Conservation (phyloP, 2,888 invertebrate genomes). For the Theristus sp. region DNA sequence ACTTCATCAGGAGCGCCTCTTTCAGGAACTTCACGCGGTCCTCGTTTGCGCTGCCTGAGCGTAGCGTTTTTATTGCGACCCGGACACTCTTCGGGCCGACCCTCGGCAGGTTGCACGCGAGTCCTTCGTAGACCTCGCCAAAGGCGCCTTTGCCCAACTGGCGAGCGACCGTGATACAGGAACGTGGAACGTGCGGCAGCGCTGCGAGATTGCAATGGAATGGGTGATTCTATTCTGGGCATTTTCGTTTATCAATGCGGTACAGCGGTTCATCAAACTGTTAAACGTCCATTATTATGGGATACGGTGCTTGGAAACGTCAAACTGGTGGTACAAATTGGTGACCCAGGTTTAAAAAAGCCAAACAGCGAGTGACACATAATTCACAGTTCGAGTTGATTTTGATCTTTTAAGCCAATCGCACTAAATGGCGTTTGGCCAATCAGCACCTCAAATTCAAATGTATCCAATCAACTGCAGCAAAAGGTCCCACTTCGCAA, state of each 20-base stretch:
- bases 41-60: slow-evolving; percentile 60
- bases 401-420: too few relatives aligned
- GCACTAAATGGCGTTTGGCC: too few relatives aligned
- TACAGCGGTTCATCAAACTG: too few relatives aligned
- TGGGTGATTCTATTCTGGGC: background rate
- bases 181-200: slow-evolving; percentile 63
- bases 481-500: too few relatives aligned
- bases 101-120: slow-evolving; percentile 48
- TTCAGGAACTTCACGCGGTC: slow-evolving; percentile 83
- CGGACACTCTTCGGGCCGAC: slow-evolving; percentile 43
- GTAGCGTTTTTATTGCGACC: slow-evolving; percentile 83
- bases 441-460: too few relatives aligned
- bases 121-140: slow-evolving; percentile 86
- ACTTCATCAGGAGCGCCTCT: slow-evolving; percentile 80
- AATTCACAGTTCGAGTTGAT: too few relatives aligned
- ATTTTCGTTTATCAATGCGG: background rate
- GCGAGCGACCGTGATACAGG: slow-evolving; percentile 64
- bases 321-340: too few relatives aligned
- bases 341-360: too few relatives aligned
- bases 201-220: slow-evolving; percentile 38
- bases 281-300: too few relatives aligned
- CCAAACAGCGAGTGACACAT: too few relatives aligned
- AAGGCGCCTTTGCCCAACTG: slow-evolving; percentile 89
- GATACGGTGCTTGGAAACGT: too few relatives aligned
- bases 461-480: too few relatives aligned